phyloP scores from a whole-genome alignment of 1,140 invertebrate genomes.

The Ostrea edulis region DNA sequence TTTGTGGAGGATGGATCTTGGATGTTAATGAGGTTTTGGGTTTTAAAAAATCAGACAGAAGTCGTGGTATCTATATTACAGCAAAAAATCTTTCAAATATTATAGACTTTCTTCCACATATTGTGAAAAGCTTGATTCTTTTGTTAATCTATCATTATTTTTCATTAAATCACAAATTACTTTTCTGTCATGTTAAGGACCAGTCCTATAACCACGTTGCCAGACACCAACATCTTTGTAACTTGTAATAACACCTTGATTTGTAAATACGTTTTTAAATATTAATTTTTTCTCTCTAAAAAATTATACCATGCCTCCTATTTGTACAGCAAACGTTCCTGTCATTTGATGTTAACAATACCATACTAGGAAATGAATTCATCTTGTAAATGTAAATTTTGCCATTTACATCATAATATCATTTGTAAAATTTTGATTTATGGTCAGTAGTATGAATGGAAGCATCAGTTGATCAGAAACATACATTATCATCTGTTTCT shows the following conservation, averaged over 20 bases:
- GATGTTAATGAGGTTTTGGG: neutral
- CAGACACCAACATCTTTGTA: neutral
- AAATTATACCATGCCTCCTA: neutral
- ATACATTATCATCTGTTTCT: constrained; percentile 19
- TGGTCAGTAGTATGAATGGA: neutral
- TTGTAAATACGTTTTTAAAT: neutral
- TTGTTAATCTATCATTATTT: neutral
- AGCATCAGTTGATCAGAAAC: neutral
- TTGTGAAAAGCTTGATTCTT: no score
- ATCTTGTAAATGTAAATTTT: constrained; percentile 1
- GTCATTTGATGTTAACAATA: neutral
- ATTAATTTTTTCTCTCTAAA: neutral
- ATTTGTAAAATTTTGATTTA: constrained; percentile 24
- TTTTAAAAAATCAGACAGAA: neutral
- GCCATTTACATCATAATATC: neutral
- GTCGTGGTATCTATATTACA: neutral
- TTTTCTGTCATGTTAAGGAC: neutral
- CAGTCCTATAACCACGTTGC: neutral
- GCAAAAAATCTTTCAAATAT: no score
- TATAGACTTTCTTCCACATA: no score
- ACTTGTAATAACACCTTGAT: neutral
- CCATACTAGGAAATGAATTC: neutral
- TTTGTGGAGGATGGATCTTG: neutral
- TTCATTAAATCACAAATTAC: neutral
- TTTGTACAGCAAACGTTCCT: neutral